Base-by-base conservation (phyloP, 2,888 invertebrate genomes). In the Gymnosoma rotundatum region DNA sequence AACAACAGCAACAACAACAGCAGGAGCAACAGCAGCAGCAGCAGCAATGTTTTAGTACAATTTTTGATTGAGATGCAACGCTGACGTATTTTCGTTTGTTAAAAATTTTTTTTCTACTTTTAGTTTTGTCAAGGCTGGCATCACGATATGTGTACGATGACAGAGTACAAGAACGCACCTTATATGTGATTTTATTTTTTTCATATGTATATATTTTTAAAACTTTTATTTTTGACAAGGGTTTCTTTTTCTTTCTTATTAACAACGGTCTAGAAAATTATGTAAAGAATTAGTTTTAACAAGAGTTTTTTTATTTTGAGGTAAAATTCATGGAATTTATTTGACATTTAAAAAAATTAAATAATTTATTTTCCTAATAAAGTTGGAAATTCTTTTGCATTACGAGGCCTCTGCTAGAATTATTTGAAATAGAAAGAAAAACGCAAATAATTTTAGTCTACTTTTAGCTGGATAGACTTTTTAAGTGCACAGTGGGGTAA, bases 21-120 rank as follows among this genome's bases (percentile, higher is more conserved):
- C 6, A 36, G 36, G n/a, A n/a, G 25, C 25, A 25, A 4, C 42
- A 12, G 7, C 10, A 42, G 12, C 10, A 67, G 14, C 45, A 38
- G 14, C 16, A 38, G 4, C 7, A 61, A 58, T 21, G 61, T 20
- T 67, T 25, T 50, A 45, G 54, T 67, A 74, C 16, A 14, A 69
- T 74, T 75, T 81, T 83, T 76, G 79, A 80, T 83, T 80, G 63
- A 80, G 80, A 80, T 76, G 80, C 76, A 80, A 78, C 69, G 20
- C 72, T 72, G 63, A 20, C n/a, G 56, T 56, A 21, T 67, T 10
- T 61, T 38, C 16, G 12, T 12, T 25, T 42, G 18, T 48, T 32
- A 48, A 25, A 45, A 32, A 4, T 32, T 25, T 63, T 72, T 5
- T 61, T 61, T 20, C 38, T 72, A 38, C 18, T 50, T 73, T 66